Percentiles rank a stretch among this genome's conserved stretches.
phyloP scores from a whole-genome alignment of 2,113 vertebrate genomes.

The Aegithalos caudatus region DNA sequence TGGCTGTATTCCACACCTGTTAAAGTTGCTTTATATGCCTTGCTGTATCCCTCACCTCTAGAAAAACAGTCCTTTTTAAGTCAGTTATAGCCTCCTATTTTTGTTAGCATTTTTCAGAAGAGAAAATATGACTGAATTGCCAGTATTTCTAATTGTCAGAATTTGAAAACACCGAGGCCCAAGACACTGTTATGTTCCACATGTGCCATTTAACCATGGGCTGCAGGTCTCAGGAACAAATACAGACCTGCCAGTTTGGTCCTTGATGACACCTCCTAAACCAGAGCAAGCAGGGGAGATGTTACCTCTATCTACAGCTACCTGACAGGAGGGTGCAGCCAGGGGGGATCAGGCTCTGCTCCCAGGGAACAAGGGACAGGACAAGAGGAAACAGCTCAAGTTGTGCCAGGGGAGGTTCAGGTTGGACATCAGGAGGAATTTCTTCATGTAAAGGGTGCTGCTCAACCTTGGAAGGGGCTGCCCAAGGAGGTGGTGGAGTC shows the following conservation, averaged over 20 bases:
- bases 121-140: not conserved
- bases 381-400: not conserved
- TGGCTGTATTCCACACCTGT: not conserved
- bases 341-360: rapidly evolving
- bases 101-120: not conserved
- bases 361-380: not conserved
- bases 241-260: not conserved
- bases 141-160: not conserved
- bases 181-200: not conserved
- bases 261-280: not conserved
- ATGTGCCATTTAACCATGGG: not conserved
- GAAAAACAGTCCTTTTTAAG: rapidly evolving
- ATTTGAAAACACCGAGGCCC: not conserved
- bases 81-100: not conserved
- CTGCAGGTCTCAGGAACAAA: not conserved
- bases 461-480: not conserved
- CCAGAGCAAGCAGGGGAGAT: not conserved
- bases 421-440: not conserved
- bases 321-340: not conserved
- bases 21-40: not conserved
- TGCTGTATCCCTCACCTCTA: not conserved
- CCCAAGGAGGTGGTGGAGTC: not conserved
- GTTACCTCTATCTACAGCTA: not conserved
- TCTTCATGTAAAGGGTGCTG: not conserved
- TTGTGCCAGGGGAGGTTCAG: not conserved